Percentiles rank a stretch among this genome's conserved stretches.
These are phyloP conservation scores for Dichetophora obliterata DNA, from an alignment of 2,888 invertebrate genomes.

Conservation along the genomic window DNA sequence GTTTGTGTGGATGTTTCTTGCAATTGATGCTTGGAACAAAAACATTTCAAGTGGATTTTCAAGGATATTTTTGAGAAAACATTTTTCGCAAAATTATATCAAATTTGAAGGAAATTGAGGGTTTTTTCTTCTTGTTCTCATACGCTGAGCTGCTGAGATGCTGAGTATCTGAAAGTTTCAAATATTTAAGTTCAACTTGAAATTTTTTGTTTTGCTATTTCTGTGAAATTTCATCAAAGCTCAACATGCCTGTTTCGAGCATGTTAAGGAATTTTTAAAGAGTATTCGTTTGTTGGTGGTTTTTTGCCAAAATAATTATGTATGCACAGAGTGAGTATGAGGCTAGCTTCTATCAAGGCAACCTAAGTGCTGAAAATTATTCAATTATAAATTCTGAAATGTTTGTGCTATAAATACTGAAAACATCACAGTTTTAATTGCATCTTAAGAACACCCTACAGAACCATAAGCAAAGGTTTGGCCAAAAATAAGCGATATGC, in stretches of 20 bases:
- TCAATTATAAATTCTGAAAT: too few species aligned
- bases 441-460: too few species aligned
- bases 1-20: not conserved
- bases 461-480: too few species aligned
- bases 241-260: not conserved
- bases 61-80: constrained; percentile 29
- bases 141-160: too few species aligned
- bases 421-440: too few species aligned
- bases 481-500: too few species aligned
- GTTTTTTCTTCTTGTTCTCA: not conserved
- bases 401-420: too few species aligned
- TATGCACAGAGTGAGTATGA: too few species aligned
- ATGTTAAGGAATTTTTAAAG: constrained; percentile 1
- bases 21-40: constrained; percentile 31
- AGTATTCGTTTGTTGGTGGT: not conserved
- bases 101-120: constrained; percentile 20
- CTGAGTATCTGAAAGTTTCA: constrained; percentile 9
- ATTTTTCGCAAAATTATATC: not conserved
- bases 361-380: too few species aligned
- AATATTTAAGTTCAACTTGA: constrained; percentile 13
- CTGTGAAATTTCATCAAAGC: not conserved
- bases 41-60: constrained; percentile 25
- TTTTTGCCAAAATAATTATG: not conserved
- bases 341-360: too few species aligned
- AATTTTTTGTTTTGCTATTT: not conserved